A percentile compares a stretch with the other conserved stretches of the same genome.
Evolutionary conservation across 1,140 invertebrate genomes (phyloP).

Genomic region (Homalodisca vitripennis): DNA sequence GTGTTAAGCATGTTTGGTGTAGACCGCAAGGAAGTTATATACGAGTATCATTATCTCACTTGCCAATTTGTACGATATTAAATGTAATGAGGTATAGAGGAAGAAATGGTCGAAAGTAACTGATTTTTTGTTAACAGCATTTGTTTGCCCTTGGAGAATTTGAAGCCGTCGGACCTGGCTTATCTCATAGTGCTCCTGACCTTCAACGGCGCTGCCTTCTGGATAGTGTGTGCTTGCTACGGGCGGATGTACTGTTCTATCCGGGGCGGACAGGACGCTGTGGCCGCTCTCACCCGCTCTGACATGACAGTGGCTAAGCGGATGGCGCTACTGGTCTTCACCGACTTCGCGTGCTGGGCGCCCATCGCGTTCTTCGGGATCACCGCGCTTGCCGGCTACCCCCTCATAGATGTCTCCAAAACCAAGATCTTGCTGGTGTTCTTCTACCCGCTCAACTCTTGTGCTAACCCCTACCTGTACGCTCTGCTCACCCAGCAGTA

Average conservation of each 20-base stretch:
- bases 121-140: constrained; percentile 63
- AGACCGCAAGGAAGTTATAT: too few relatives aligned
- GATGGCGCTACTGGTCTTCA: constrained; percentile 64
- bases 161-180: constrained; percentile 58
- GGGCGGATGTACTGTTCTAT: constrained; percentile 54
- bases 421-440: constrained; percentile 52
- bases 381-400: constrained; percentile 58
- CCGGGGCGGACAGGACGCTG: constrained; percentile 48
- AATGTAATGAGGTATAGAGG: too few relatives aligned
- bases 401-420: constrained; percentile 55
- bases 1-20: too few relatives aligned
- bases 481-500: constrained; percentile 64
- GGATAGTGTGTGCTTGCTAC: constrained; percentile 55
- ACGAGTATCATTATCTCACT: too few relatives aligned
- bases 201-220: constrained; percentile 54
- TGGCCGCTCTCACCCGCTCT: constrained; percentile 54
- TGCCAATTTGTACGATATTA: too few relatives aligned
- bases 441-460: constrained; percentile 67
- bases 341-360: constrained; percentile 63
- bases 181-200: constrained; percentile 53
- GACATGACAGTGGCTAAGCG: constrained; percentile 68
- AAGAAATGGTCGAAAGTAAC: too few relatives aligned
- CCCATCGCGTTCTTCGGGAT: constrained; percentile 58
- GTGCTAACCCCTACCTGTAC: constrained; percentile 63
- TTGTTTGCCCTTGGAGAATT: constrained; percentile 70